A percentile compares a stretch with the other conserved stretches of the same genome.
Conservation (phyloP, 2,113 vertebrate genomes). For the Tangachromis dhanisi region DNA sequence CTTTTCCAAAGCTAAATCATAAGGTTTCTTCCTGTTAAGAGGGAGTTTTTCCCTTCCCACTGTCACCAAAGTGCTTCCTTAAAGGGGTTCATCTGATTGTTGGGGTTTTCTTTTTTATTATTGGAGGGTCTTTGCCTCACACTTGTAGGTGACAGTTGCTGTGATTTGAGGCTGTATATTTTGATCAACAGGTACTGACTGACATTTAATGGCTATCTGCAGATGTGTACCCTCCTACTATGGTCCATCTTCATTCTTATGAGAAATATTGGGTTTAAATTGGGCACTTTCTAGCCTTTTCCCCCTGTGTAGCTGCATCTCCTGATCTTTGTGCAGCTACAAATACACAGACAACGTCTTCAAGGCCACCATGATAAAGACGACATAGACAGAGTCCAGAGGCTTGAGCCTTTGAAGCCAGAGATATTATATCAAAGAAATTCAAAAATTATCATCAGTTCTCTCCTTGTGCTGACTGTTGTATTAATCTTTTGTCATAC, state of each 20-base stretch:
- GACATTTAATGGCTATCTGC: neutral
- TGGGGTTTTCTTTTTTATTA: rapidly evolving
- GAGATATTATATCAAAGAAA: neutral
- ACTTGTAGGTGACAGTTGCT: neutral
- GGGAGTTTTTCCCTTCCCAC: neutral
- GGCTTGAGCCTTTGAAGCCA: neutral
- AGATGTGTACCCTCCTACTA: neutral
- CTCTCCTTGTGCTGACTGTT: neutral
- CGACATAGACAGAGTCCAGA: neutral
- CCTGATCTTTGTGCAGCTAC: neutral
- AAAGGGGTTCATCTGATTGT: neutral
- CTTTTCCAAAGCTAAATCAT: neutral
- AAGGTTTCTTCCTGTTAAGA: neutral
- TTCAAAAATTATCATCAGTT: neutral
- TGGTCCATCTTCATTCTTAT: neutral
- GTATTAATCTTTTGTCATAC: neutral
- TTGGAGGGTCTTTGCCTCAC: neutral
- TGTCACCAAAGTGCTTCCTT: neutral
- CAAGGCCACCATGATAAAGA: neutral
- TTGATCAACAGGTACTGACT: neutral
- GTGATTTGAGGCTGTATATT: neutral
- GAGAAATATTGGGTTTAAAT: neutral
- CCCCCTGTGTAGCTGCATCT: rapidly evolving
- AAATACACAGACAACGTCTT: neutral
- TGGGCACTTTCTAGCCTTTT: neutral